Evolutionary conservation across 2,888 invertebrate genomes (phyloP), one percentile per base, ranked within the genome.

Genomic region (Argynnis bischoffii): DNA sequence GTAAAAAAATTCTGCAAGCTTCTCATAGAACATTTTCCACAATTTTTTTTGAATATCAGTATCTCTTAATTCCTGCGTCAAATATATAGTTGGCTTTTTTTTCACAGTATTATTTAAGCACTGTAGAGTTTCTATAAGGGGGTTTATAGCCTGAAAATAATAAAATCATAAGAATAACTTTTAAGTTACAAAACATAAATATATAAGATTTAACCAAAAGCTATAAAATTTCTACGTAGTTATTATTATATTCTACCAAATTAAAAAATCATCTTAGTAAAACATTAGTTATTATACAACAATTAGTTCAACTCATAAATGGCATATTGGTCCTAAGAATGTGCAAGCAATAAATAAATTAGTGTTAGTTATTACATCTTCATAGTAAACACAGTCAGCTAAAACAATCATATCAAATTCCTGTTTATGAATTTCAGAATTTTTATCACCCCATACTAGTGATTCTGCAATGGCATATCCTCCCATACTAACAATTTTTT

Each of bases 61-160:
- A 73, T 95, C 94, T 77, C 96, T 89, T 74, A 95, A 83, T 86
- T 96, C 96, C 88, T 96, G 96, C 69, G 94, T 94, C 72, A 96
- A 86, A 72, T 95, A 90, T 61, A 95, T 92, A 74, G 90, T 89
- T 14, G 95, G 94, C 63, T 93, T 88, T 60, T 86, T 84, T 46
- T 82, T 82, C 64, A 92, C 83, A 18, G 94, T 79, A 55, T 83
- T 83, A 69, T 81, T 88, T 65, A 91, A 78, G 68, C 85, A 79
- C 75, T 86, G 82, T 59, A 96, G 81, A 13, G 95, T 95, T 75
- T 93, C 84, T 63, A 96, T 84, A 55, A 96, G 86, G 6, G 94
- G 94, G 69, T 93, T 83, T 60, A 94, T 80, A 50, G 94, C 94
- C 94, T 95, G 86, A 75, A 93, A 93, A 69, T 14, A 51, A 51